Evolutionary conservation across 2,797 vertebrate species (phyloP), one percentile per base, ranked within the genome.

Genomic region (Scolopax bukidnonensis): DNA sequence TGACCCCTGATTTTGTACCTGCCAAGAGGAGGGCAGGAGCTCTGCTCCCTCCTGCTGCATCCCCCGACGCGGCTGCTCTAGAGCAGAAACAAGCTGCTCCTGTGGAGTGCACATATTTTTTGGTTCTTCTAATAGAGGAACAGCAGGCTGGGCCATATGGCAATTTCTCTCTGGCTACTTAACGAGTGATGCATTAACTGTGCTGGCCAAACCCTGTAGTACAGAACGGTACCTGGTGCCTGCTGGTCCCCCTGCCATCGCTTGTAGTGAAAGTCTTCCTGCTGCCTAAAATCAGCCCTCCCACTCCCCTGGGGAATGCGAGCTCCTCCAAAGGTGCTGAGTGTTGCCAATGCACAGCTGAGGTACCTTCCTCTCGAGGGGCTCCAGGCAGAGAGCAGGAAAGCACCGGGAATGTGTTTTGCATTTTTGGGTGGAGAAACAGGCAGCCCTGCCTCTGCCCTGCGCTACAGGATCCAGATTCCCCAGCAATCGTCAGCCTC

Each of bases 81-180:
- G 60, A 60, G 74, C 0, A 0, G 60, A 74, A 73, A 79, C 51
- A 59, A 70, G 81, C 75, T 79, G 75, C 18, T 3, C 71, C 56
- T 89, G 92, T 48, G 63, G 43, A 90, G 23, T 4, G 63, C 68
- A 65, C 18, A 4, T 21, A 80, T 51, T 63, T 84, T 89, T 92
- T 73, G 40, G 59, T 87, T 80, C 74, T 79, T 69, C 53, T 74
- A 87, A 67, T 1, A 73, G 79, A 89, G 65, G 84, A 94, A 76
- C 96, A 96, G 96, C 94, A 95, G 89, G 96, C 79, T 13, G 0
- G 21, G 81, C 92, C 94, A 96, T 92, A 95, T 95, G 96, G 96
- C 76, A 84, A 18, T 30, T 88, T 70, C 82, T 86, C 84, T 65
- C 68, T 24, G 82, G 96, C 95, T 93, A 73, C 91, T 92, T 60